Base-by-base conservation (phyloP, 2,797 vertebrate species). In the Cossypha polioptera region DNA sequence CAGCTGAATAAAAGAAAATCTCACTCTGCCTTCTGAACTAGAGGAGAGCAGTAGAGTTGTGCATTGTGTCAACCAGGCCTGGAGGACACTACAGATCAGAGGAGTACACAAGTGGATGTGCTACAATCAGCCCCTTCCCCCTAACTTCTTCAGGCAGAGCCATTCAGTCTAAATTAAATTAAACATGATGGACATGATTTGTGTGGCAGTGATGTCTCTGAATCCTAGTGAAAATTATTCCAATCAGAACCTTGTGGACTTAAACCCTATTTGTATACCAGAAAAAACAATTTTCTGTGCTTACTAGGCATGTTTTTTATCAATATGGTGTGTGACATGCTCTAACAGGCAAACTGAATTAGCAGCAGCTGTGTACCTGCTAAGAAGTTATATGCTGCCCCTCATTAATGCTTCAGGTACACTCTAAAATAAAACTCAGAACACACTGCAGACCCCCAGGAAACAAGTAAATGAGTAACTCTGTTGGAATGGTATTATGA, bases 381-480 rank as follows among this genome's bases (percentile, higher is more conserved):
- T 65, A 40, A 65, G 42, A 68, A 77, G 38, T 92, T 61, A 50
- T 11, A 58, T 26, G 38, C 29, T 88, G 48, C 18, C 17, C 54
- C 91, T 91, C 54, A 67, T 73, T 71, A 84, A 94, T 82, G 33
- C 29, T 79, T 53, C 53, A 67, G 35, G 50, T 80, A 54, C 50
- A 40, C 28, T 73, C 57, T 9, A 76, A 85, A 89, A 74, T 68
- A 79, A 83, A 80, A 85, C 45, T 11, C 45, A 13, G 38, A 80
- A 86, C 13, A 67, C 63, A 15, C 18, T n/a, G 57, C 19, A 71
- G 42, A 55, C 40, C 61, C 92, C 68, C 83, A 89, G 45, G 36
- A 47, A 88, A 83, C 31, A 72, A 75, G 71, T 78, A 81, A 96
- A 96, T 80, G 3, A 91, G 13, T 86, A 92, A 95, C 87, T 68